phyloP scores from a whole-genome alignment of 2,797 vertebrate species.

The Brotogeris chrysoptera region DNA sequence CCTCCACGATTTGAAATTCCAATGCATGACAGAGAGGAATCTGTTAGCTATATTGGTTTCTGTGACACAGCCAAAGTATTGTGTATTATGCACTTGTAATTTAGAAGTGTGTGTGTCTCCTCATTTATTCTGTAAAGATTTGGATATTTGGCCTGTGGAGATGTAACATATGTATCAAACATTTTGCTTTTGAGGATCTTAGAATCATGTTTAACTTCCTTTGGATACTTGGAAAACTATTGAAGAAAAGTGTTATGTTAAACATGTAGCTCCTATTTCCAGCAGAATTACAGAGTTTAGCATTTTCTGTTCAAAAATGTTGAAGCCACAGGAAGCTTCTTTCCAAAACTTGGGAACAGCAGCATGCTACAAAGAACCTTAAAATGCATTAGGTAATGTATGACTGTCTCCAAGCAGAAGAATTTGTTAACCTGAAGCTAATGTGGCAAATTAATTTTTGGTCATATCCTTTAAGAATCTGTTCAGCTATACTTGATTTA shows the following conservation, averaged over 20 bases:
- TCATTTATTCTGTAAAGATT: not conserved
- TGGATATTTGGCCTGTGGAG: not conserved
- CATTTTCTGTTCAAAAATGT: not conserved
- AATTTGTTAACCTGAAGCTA: constrained; percentile 71
- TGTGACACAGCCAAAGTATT: not conserved
- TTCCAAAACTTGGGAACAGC: not conserved
- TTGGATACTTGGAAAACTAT: not conserved
- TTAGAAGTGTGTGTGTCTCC: not conserved
- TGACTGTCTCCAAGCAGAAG: constrained; percentile 56
- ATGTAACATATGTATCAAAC: rapidly evolving
- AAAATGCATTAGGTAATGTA: constrained; percentile 56
- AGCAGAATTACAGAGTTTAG: not conserved
- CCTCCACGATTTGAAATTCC: rapidly evolving
- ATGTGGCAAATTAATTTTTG: constrained; percentile 69
- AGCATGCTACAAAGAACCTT: constrained; percentile 6
- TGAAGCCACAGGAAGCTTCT: not conserved
- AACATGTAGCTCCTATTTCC: not conserved
- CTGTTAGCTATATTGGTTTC: not conserved
- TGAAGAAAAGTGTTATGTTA: not conserved
- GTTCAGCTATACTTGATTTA: constrained; percentile 62
- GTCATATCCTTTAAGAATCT: constrained; percentile 63
- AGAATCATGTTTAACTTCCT: not conserved
- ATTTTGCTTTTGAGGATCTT: not conserved
- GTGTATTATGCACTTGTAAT: not conserved
- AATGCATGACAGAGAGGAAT: not conserved